Conservation (phyloP, 2,113 vertebrate species). For the Epinephelus fuscoguttatus region DNA sequence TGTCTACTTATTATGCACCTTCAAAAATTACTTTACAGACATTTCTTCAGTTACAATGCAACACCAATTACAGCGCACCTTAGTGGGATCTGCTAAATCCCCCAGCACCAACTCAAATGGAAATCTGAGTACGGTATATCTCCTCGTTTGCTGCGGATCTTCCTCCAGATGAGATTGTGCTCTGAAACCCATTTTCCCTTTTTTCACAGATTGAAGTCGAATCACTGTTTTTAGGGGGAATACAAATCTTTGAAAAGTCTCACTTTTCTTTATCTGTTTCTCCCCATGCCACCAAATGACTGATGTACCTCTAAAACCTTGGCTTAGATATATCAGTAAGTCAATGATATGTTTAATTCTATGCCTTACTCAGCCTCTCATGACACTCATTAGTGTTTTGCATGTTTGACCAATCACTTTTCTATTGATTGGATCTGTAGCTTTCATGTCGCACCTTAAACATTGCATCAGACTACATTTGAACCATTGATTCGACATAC, state of each 20-base stretch:
- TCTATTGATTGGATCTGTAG: conserved; percentile 6
- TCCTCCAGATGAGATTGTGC: conserved; percentile 20
- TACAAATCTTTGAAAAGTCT: conserved; percentile 7
- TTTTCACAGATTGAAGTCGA: conserved; percentile 29
- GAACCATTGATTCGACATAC: not conserved
- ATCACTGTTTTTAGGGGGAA: conserved; percentile 10
- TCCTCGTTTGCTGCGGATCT: conserved; percentile 15
- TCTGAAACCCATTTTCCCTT: conserved; percentile 19
- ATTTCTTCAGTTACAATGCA: conserved; percentile 25
- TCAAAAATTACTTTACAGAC: conserved; percentile 27
- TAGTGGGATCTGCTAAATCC: conserved; percentile 47
- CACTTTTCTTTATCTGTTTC: not conserved
- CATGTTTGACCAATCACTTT: conserved; percentile 13
- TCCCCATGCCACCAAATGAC: not conserved
- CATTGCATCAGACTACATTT: conserved; percentile 3
- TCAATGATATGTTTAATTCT: conserved; percentile 35
- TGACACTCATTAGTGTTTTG: conserved; percentile 19
- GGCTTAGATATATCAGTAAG: not conserved
- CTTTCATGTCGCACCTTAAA: not conserved
- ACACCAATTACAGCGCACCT: conserved; percentile 40
- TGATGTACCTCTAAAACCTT: not conserved
- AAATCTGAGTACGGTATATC: conserved; percentile 9
- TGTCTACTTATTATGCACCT: conserved; percentile 28
- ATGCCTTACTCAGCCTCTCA: not conserved
- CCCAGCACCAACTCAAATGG: conserved; percentile 15